Conservation (phyloP, 2,888 invertebrate genomes). For the Liodrosophila aerea region DNA sequence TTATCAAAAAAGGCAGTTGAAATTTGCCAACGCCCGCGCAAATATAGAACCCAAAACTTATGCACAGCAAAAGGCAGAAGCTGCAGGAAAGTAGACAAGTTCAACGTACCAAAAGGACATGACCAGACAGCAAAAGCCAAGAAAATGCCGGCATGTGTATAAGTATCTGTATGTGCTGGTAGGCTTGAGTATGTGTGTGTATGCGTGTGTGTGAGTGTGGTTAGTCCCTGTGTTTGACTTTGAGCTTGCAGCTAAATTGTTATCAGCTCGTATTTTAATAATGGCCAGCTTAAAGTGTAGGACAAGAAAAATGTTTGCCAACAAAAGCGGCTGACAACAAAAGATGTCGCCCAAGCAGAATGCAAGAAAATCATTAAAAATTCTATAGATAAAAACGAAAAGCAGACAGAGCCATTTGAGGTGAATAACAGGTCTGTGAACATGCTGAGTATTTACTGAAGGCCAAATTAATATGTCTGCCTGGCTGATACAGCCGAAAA, state of each 20-base stretch:
- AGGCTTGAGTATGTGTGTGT: constrained; percentile 10
- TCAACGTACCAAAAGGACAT: constrained; percentile 69
- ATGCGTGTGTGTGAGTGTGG: constrained; percentile 27
- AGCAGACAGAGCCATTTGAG: constrained; percentile 19
- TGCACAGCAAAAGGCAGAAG: constrained; percentile 21
- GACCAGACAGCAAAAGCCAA: constrained; percentile 59
- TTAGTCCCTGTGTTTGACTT: constrained; percentile 64
- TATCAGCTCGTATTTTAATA: constrained; percentile 74
- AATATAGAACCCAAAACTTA: constrained; percentile 38
- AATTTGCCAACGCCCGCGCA: constrained; percentile 52
- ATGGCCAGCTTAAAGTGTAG: constrained; percentile 77
- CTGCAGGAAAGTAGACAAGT: constrained; percentile 41
- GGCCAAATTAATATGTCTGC: constrained; percentile 65
- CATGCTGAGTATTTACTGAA: constrained; percentile 56
- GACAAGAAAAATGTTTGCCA: constrained; percentile 74
- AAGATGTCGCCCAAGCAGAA: constrained; percentile 43
- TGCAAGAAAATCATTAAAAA: constrained; percentile 68
- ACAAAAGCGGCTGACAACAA: constrained; percentile 60
- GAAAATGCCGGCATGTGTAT: constrained; percentile 46
- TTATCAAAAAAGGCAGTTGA: constrained; percentile 38
- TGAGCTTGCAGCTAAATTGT: constrained; percentile 72
- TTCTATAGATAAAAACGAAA: constrained; percentile 44
- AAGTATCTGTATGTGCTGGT: neutral
- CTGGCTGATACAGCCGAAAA: too few species aligned
- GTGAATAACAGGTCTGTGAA: constrained; percentile 28